Evolutionary conservation across 1,140 invertebrate genomes (phyloP).

Genomic region (Orussus abietinus): DNA sequence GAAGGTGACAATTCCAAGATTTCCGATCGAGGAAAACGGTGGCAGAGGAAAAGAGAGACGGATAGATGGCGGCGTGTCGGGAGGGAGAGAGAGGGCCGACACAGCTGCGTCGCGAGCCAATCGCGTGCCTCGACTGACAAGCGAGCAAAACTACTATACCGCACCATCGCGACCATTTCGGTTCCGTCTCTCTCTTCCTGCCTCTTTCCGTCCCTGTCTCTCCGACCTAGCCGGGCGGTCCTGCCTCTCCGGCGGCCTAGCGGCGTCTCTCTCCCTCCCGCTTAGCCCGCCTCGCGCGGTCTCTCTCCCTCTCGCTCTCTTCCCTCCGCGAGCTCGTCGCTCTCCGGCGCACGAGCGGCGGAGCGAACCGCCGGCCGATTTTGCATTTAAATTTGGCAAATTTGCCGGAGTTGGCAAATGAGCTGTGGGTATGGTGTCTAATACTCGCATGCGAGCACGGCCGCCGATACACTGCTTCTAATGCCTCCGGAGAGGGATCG

Average conservation of each 20-base stretch:
- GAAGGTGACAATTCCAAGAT: too few species aligned
- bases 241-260: too few species aligned
- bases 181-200: conserved; percentile 27
- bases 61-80: too few species aligned
- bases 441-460: conserved; percentile 31
- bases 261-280: conserved; percentile 18
- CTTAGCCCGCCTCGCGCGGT: too few species aligned
- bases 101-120: conserved; percentile 40
- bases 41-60: conserved; percentile 5
- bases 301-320: too few species aligned
- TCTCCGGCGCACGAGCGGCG: too few species aligned
- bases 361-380: conserved; percentile 34
- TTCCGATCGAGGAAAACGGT: background rate
- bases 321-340: too few species aligned
- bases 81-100: conserved; percentile 13
- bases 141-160: conserved; percentile 42
- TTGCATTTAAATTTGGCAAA: conserved; percentile 53
- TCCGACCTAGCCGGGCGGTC: too few species aligned
- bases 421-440: conserved; percentile 46
- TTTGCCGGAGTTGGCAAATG: conserved; percentile 51
- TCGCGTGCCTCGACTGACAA: conserved; percentile 42
- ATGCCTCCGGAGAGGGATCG: conserved; percentile 34
- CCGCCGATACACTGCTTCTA: conserved; percentile 38
- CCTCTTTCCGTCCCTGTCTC: conserved; percentile 13
- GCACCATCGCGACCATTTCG: conserved; percentile 44